Evolutionary conservation across 2,797 vertebrate species (phyloP), one percentile per base, ranked within the genome.

Genomic region (Mormyrops boulengeri): DNA sequence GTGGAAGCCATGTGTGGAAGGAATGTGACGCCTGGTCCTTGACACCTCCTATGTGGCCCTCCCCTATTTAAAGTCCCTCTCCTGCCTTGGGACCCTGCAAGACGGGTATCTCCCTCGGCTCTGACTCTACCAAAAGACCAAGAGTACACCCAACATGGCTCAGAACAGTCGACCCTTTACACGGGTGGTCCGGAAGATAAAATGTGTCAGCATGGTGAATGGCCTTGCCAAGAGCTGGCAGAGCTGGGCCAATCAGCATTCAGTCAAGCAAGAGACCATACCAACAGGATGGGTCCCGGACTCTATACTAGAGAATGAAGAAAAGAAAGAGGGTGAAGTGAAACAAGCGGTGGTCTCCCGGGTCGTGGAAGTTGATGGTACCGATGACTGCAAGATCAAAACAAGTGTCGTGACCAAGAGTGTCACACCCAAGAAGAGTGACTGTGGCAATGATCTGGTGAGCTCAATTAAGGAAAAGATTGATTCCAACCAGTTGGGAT

Each of bases 171-270:
- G 91, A 88, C 82, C 94, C 0, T 94, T 95, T 69, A 94, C 93
- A 86, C 91, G 95, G 9, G 94, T 94, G 0, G 92, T 95, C 0
- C 92, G 92, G 69, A 96, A 95, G 91, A 94, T 96, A 60, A 95
- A 93, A 90, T 96, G 95, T 0, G 95, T 95, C 0, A 94, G 95
- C 0, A 92, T 95, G 92, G 96, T 97, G 88, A 94, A 93, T 26
- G 95, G 92, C 84, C 82, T 96, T 50, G 94, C 96, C 2, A 95
- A 94, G 90, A 96, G 95, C 88, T 96, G 96, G 96, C 96, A 97
- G 90, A 95, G 93, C 55, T 97, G 96, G 96, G 96, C 95, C 44
- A 93, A 60, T 0, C 94, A 95, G 0, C 94, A 95, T 90, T 8
- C 90, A 0, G 89, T 86, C 60, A 94, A 94, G 73, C 96, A 96